Base-by-base conservation (phyloP, 2,888 invertebrate genomes). In the Aphodius granarius region DNA sequence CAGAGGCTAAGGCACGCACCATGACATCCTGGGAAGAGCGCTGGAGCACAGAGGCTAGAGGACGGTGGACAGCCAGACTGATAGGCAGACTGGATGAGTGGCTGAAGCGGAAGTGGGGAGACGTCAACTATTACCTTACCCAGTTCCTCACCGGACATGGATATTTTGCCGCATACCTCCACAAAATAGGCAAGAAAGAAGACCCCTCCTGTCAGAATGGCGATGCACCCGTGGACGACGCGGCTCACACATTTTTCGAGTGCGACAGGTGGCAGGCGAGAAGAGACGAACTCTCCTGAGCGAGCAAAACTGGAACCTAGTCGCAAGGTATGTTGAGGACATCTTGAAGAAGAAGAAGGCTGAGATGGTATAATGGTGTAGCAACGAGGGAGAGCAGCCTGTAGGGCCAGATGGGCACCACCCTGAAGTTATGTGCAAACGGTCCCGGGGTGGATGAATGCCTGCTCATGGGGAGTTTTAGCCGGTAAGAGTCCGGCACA, bases 1-100 rank as follows among this genome's bases (percentile, higher is more conserved):
- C n/a, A 19, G 22, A 17, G 4, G 66, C 15, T 13, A 18, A 73
- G 18, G 73, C n/a, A 18, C 13, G 1, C 3, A 72, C 20, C 63
- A 18, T 22, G 63, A 17, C 64, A 5, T 5, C 17, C 18, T 63
- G 72, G 17, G 65, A 71, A 20, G n/a, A 17, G 64, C 23, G 43
- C 17, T 75, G 75, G 71, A 65, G 65, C n/a, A 16, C 16, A 64
- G 63, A 43, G 20, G 71, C 0, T 2, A 75, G 68, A 43, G 77
- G 73, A 2, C n/a, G 23, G 20, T 77, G 73, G 75, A 77, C 77
- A 23, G 15, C 66, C 4, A 20, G 64, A 5, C 71, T 72, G 15
- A 75, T 73, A 18, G 23, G 75, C 16, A 17, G 65, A 3, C 9
- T 75, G 2, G 20, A 72, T 4, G 21, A 5, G 16, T 75, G 75